These are phyloP conservation scores for Clarias platycephalus DNA, from an alignment of 2,797 vertebrate species.

Conservation along the genomic window DNA sequence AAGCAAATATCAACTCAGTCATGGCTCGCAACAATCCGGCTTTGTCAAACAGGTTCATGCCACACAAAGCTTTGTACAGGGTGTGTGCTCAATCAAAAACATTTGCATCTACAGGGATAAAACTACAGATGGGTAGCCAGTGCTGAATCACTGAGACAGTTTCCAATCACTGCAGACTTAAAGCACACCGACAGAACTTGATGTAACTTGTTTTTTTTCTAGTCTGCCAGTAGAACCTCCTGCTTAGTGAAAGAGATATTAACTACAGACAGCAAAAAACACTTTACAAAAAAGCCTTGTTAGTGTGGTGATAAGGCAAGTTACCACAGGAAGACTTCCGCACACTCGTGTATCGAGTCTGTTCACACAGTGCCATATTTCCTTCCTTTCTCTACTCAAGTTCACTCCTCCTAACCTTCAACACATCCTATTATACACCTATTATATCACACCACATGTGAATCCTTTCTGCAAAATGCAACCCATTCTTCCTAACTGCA, in stretches of 20 bases:
- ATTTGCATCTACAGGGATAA: constrained; percentile 53
- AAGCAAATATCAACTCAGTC: constrained; percentile 34
- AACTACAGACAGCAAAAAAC: constrained; percentile 14
- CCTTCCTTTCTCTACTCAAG: constrained; percentile 3
- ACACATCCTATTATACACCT: neutral
- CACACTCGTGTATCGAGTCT: constrained; percentile 34
- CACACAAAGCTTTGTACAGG: constrained; percentile 35
- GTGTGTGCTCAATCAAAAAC: constrained; percentile 38
- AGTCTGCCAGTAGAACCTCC: neutral
- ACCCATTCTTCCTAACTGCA: neutral
- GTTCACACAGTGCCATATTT: neutral
- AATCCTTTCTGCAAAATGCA: neutral
- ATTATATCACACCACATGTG: neutral
- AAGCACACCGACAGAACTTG: constrained; percentile 21
- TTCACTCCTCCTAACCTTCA: neutral
- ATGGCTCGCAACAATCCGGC: constrained; percentile 29
- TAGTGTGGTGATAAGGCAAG: constrained; percentile 55
- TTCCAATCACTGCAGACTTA: constrained; percentile 31
- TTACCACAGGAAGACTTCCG: constrained; percentile 56
- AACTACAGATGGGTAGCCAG: constrained; percentile 36
- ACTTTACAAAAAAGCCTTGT: constrained; percentile 30
- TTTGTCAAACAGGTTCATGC: constrained; percentile 51
- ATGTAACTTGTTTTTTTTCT: constrained; percentile 29
- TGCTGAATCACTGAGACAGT: constrained; percentile 36
- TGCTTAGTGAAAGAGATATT: constrained; percentile 1